Conservation (phyloP, 2,113 vertebrate genomes). For the Mustelus asterias region DNA sequence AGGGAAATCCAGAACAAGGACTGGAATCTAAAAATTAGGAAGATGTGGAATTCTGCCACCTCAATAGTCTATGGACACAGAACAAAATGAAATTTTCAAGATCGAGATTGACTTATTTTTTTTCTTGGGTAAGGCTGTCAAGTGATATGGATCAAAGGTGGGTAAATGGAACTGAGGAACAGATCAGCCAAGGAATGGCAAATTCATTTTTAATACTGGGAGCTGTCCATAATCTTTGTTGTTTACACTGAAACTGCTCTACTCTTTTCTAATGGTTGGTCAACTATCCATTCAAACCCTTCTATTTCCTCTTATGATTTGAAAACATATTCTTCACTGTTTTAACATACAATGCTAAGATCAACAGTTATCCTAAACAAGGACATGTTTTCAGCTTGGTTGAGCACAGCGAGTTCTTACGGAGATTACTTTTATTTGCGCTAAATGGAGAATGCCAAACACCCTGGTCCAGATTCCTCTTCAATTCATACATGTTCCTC, state of each 20-base stretch:
- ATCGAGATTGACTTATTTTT: not conserved
- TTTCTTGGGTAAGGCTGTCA: not conserved
- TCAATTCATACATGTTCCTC: not conserved
- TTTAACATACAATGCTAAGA: not conserved
- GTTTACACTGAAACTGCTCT: not conserved
- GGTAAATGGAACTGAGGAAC: not conserved
- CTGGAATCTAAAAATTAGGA: not conserved
- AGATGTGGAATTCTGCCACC: not conserved
- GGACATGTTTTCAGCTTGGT: not conserved
- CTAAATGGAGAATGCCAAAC: not conserved
- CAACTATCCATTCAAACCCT: not conserved
- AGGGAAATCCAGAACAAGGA: too few relatives aligned
- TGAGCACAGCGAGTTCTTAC: not conserved
- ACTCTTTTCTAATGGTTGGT: not conserved
- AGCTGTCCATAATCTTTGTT: not conserved
- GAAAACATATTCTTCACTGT: not conserved
- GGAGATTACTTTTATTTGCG: not conserved
- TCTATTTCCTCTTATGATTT: not conserved
- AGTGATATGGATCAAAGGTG: not conserved
- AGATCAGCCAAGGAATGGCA: not conserved
- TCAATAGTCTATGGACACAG: not conserved
- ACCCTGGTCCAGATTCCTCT: not conserved
- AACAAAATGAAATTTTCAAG: not conserved
- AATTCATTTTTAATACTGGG: not conserved
- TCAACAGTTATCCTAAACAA: not conserved